Base-by-base conservation (phyloP, 2,113 vertebrate genomes). In the Coptodon rendalli region DNA sequence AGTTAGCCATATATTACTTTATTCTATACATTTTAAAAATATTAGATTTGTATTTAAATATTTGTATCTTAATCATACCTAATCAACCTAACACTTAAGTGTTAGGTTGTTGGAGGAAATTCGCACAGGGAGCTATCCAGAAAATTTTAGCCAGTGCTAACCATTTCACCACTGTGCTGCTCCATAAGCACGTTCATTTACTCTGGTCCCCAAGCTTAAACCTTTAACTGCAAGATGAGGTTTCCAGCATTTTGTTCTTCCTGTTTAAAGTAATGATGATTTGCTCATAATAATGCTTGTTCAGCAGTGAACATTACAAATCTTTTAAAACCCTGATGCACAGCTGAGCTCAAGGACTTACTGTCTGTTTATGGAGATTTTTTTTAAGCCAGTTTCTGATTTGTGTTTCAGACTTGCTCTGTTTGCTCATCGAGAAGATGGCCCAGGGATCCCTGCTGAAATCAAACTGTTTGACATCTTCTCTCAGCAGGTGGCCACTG, bases 381-480 rank as follows among this genome's bases (percentile, higher is more conserved):
- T 3, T 22, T 13, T n/a, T 16, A 24, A 36, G 38, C 9, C 13
- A 17, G 1, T 43, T 14, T 27, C 16, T 27, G 9, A n/a, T 63
- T 16, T 81, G 31, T 59, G 31, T 83, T 92, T 53, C 85, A 97
- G 99, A 93, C 96, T 99, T 57, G 99, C 99, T 88, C 96, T 99
- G 92, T 99, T 99, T 95, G 98, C 98, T 87, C 98, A 99, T 94
- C 97, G 98, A 96, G 99, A 99, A 94, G 99, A 99, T 82, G 99
- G 98, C 22, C 98, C 99, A 24, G 99, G 98, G 22, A 99, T 99
- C 86, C 99, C 99, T 78, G 95, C 98, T 52, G 99, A 99, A 91
- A 99, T 99, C 93, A 99, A 99, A 92, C 96, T 99, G 6, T 99
- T 99, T 93, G 99, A 99, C 93, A 99, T 99, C 92, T 99, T 99